Base-by-base conservation (phyloP, 2,113 vertebrate genomes). In the Megalops atlanticus region DNA sequence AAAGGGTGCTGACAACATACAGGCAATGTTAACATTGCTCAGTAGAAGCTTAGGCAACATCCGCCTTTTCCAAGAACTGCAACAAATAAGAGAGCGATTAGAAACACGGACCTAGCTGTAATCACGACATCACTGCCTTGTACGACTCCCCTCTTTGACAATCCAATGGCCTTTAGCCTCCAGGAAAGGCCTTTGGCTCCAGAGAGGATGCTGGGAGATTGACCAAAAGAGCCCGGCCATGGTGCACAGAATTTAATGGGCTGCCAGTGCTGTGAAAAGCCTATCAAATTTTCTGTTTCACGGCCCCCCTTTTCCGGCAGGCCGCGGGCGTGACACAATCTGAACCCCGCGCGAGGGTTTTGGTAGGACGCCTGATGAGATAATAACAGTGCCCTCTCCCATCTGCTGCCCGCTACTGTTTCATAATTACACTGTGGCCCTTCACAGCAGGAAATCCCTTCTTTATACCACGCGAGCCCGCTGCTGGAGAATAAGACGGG, bases 391-490 rank as follows among this genome's bases (percentile, higher is more conserved):
- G 58, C n/a, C 2, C 58, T 64, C 58, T 64, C 27, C 58, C 58
- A 31, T 31, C 58, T 10, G 1, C 58, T 31, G 11, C 24, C 58
- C 58, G 11, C 58, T 10, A 4, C 58, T 24, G 24, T 31, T 45
- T 64, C 58, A 27, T 64, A 64, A 64, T 64, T 64, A 64, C 58
- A 64, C 58, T 27, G 58, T 64, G 58, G n/a, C 58, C n/a, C 31
- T 64, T 64, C 21, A 1, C 58, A 4, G 24, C 0, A 31, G 31
- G n/a, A 64, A 64, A 31, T n/a, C 58, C 1, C 58, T 64, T 64
- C 24, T 64, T 64, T 18, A 31, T n/a, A 64, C 58, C 58, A 64
- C 21, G 31, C 58, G 7, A 31, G n/a, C n/a, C 58, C n/a, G 2
- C 2, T 18, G 52, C 18, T 2, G 58, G 27, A 31, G n/a, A 64